Evolutionary conservation across 2,797 vertebrate species (phyloP).

Genomic region (Amblyopsis hoosieri): DNA sequence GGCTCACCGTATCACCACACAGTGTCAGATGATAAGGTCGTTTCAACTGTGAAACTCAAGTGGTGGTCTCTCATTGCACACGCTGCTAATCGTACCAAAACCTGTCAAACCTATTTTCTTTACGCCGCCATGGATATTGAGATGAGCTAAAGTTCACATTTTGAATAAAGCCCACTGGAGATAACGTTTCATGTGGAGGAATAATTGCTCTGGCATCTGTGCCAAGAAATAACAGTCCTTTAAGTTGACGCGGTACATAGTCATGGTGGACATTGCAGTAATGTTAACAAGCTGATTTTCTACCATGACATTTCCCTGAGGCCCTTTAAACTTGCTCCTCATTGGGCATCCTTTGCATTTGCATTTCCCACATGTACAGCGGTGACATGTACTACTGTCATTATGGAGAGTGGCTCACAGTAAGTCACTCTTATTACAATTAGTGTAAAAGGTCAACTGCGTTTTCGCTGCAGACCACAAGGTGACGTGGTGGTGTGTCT

Average conservation of each 20-base stretch:
- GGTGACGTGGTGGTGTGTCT: slow-evolving; percentile 34
- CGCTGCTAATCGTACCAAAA: slow-evolving; percentile 1
- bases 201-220: slow-evolving; percentile 48
- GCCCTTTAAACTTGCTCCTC: slow-evolving; percentile 44
- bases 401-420: slow-evolving; percentile 52
- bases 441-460: slow-evolving; percentile 64
- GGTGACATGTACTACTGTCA: slow-evolving; percentile 49
- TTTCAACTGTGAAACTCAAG: slow-evolving; percentile 5
- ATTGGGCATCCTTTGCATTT: slow-evolving; percentile 50
- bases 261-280: slow-evolving; percentile 29
- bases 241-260: slow-evolving; percentile 35
- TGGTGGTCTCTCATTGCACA: neutral
- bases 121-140: slow-evolving; percentile 8
- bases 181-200: slow-evolving; percentile 46
- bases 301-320: slow-evolving; percentile 55
- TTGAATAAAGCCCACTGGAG: slow-evolving; percentile 42
- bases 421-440: slow-evolving; percentile 70
- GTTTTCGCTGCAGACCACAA: slow-evolving; percentile 38
- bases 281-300: slow-evolving; percentile 64
- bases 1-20: slow-evolving; percentile 12
- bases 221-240: slow-evolving; percentile 43
- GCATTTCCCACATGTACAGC: slow-evolving; percentile 64
- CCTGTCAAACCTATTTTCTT: neutral
- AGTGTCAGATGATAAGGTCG: slow-evolving; percentile 3
- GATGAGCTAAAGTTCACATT: slow-evolving; percentile 58